These are phyloP conservation scores for Geotrypetes seraphini DNA, from an alignment of 2,797 vertebrate genomes.

Conservation along the genomic window DNA sequence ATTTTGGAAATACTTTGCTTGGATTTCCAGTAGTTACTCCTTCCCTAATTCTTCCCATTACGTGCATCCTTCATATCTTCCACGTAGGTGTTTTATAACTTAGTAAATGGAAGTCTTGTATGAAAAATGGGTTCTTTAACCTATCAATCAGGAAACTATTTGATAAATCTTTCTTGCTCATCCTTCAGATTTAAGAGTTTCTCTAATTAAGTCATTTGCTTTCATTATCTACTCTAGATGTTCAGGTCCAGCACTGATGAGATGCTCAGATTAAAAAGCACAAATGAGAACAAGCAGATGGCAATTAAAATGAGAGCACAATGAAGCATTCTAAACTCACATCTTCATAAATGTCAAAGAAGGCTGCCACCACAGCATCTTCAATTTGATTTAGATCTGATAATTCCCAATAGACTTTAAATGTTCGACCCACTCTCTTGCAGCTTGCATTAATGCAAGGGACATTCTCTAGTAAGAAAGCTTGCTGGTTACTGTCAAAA, in stretches of 20 bases:
- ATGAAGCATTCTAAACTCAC: slow-evolving; percentile 59
- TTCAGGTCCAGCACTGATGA: background rate
- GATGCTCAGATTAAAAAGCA: background rate
- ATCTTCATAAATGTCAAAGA: slow-evolving; percentile 97
- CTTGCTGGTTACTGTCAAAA: slow-evolving; percentile 65
- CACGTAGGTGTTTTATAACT: no score
- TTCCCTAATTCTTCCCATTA: no score
- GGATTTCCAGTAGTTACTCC: no score
- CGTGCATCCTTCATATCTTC: no score
- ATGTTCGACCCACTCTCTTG: slow-evolving; percentile 62
- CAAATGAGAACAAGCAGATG: background rate
- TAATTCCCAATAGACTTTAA: slow-evolving; percentile 85
- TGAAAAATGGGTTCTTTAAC: background rate
- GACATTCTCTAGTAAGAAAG: slow-evolving; percentile 87
- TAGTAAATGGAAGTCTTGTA: no score
- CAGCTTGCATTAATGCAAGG: slow-evolving; percentile 68
- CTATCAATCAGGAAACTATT: background rate
- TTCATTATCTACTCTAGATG: slow-evolving; percentile 6
- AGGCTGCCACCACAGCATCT: slow-evolving; percentile 73
- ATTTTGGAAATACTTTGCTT: no score
- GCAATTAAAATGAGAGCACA: slow-evolving; percentile 11
- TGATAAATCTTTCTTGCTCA: background rate
- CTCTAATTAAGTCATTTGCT: slow-evolving; percentile 12
- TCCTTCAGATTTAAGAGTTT: background rate
- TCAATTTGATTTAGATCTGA: slow-evolving; percentile 76